Base-by-base conservation (phyloP, 2,797 vertebrate species). In the Streptopelia turtur region DNA sequence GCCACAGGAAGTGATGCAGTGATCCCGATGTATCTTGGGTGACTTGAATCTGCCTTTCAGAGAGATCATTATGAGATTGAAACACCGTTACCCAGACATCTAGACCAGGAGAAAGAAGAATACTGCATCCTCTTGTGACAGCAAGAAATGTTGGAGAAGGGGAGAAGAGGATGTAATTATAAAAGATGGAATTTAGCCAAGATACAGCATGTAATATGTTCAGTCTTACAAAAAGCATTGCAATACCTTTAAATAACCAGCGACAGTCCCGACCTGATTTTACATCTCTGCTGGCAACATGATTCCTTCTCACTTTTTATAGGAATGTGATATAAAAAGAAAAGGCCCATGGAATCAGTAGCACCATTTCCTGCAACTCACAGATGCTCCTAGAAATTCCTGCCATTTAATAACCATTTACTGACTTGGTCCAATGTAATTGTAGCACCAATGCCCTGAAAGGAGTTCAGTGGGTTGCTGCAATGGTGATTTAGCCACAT, bases 191-290 rank as follows among this genome's bases (percentile, higher is more conserved):
- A 92, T 94, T 95, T 90, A 81, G 91, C 93, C 96, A 96, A 90
- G 79, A 94, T 79, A 81, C 72, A 83, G 66, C 76, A 66, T 86
- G 66, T 95, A 88, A 93, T 93, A 86, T 91, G 69, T 83, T 92
- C 82, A 56, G 65, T 63, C 59, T 90, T 93, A 90, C 65, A 91
- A 86, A 97, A 93, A 83, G 70, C 61, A 45, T 59, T 87, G 77
- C 89, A 75, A 81, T 86, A 93, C 66, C 91, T 94, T 96, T 97
- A 96, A 96, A 97, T 97, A 95, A 94, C 95, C 77, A 91, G 89
- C 13, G 52, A 91, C 83, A 91, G 95, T 90, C 95, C 93, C 11
- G 85, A 97, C 95, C 95, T 94, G 93, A 95, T 94, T 96, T 97
- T 93, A 96, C 89, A 95, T 96, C 83, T 95, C 83, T 70, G 80